A percentile compares a stretch with the other conserved stretches of the same genome.
Conservation (phyloP, 1,140 invertebrate genomes). For the Daktulosphaira vitifoliae region DNA sequence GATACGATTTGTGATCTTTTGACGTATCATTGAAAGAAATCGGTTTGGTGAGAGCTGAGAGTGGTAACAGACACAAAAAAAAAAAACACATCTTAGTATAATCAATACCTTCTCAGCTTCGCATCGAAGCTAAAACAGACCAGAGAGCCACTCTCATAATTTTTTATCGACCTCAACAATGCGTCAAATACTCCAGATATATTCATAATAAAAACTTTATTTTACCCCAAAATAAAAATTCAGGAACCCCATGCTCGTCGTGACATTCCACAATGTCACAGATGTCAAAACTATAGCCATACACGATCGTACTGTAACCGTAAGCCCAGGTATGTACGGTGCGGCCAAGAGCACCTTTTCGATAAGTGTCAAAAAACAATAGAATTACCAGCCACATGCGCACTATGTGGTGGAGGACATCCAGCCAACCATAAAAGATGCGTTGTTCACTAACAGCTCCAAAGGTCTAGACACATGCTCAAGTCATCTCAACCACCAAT, state of each 20-base stretch:
- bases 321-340: constrained; percentile 7
- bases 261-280: neutral
- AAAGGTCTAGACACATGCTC: neutral
- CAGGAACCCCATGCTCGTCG: too few species aligned
- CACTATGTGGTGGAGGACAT: constrained; percentile 39
- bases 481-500: neutral
- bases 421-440: constrained; percentile 43
- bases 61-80: too few species aligned
- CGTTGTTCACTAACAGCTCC: constrained; percentile 38
- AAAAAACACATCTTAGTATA: too few species aligned
- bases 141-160: neutral
- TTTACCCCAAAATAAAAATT: too few species aligned
- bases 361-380: constrained; percentile 3
- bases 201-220: neutral
- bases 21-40: too few species aligned
- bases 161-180: neutral
- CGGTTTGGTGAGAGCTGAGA: too few species aligned
- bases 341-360: constrained; percentile 7
- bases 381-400: constrained; percentile 17
- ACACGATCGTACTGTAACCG: neutral
- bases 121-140: too few species aligned
- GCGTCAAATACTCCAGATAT: neutral
- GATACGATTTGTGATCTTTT: too few species aligned
- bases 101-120: too few species aligned
- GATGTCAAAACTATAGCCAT: neutral